These are phyloP conservation scores for Leptinotarsa haldemani DNA, from an alignment of 2,888 invertebrate species.

Conservation along the genomic window DNA sequence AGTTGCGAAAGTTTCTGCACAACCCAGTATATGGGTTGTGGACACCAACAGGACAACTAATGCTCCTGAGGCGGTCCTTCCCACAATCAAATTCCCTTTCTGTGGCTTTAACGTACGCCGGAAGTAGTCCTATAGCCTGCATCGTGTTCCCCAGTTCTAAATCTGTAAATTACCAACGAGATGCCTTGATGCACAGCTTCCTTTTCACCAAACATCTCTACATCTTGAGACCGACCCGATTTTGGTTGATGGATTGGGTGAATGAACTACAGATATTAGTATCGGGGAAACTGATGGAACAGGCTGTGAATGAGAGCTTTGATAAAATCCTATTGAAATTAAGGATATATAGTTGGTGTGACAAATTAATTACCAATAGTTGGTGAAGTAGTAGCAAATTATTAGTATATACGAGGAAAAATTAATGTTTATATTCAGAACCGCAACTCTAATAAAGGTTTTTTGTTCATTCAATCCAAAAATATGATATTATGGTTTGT, in stretches of 20 bases:
- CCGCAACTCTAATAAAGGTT: too few relatives aligned
- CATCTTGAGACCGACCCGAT: conserved; percentile 48
- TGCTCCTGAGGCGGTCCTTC: background rate
- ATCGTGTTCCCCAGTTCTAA: conserved; percentile 36
- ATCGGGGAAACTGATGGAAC: background rate
- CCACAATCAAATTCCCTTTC: background rate
- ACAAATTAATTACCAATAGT: background rate
- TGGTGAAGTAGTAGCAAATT: too few relatives aligned
- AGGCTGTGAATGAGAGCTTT: background rate
- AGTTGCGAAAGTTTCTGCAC: too few relatives aligned
- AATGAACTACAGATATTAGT: too few relatives aligned
- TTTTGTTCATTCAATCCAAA: too few relatives aligned
- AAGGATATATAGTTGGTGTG: background rate
- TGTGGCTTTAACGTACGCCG: background rate
- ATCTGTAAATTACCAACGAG: conserved; percentile 49
- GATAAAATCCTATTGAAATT: background rate
- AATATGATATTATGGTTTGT: too few relatives aligned
- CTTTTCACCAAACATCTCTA: conserved; percentile 41
- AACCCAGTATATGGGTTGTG: too few relatives aligned
- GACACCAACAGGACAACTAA: too few relatives aligned
- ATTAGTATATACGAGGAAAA: too few relatives aligned
- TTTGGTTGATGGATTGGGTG: conserved; percentile 49
- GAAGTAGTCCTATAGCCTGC: conserved; percentile 28
- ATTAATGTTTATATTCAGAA: too few relatives aligned
- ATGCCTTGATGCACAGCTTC: conserved; percentile 50